phyloP scores from a whole-genome alignment of 2,888 invertebrate genomes.

The Atrina japonica region DNA sequence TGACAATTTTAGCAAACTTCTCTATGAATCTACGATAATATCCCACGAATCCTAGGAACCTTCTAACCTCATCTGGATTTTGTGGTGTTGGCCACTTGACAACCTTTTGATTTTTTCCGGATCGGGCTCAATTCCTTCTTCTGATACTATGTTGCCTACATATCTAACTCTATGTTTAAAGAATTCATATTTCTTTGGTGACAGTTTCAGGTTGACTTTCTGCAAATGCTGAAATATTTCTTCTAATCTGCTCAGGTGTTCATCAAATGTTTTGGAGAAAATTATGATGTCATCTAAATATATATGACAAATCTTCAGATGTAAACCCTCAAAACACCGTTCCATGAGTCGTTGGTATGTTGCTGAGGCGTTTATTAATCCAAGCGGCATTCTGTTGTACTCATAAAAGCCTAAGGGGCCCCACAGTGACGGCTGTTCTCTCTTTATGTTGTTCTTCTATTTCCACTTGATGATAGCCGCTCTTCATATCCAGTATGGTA shows the following conservation, averaged over 20 bases:
- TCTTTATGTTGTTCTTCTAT: slow-evolving; percentile 37
- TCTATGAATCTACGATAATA: slow-evolving; percentile 41
- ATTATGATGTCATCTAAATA: slow-evolving; percentile 7
- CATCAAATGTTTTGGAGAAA: slow-evolving; percentile 37
- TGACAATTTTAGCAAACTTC: slow-evolving; percentile 31
- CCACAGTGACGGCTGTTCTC: slow-evolving; percentile 44
- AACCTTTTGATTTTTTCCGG: slow-evolving; percentile 34
- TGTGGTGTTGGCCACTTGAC: slow-evolving; percentile 37
- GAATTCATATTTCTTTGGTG: slow-evolving; percentile 42
- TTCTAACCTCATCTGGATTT: slow-evolving; percentile 24
- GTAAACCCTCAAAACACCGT: slow-evolving; percentile 39
- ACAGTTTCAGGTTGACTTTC: slow-evolving; percentile 30
- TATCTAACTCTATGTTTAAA: slow-evolving; percentile 32
- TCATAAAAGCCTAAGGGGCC: slow-evolving; percentile 53
- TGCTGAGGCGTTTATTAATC: slow-evolving; percentile 59
- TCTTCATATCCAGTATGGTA: slow-evolving; percentile 30
- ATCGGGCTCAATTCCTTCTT: slow-evolving; percentile 35
- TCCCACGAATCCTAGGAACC: slow-evolving; percentile 39
- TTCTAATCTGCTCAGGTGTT: slow-evolving; percentile 30
- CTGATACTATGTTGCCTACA: slow-evolving; percentile 40
- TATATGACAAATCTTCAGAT: slow-evolving; percentile 33
- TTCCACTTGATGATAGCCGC: slow-evolving; percentile 34
- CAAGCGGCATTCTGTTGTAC: slow-evolving; percentile 61
- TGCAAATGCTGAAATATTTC: slow-evolving; percentile 31
- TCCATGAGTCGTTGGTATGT: slow-evolving; percentile 60